Conservation (phyloP, 2,113 vertebrate species). For the Grallaria varia region DNA sequence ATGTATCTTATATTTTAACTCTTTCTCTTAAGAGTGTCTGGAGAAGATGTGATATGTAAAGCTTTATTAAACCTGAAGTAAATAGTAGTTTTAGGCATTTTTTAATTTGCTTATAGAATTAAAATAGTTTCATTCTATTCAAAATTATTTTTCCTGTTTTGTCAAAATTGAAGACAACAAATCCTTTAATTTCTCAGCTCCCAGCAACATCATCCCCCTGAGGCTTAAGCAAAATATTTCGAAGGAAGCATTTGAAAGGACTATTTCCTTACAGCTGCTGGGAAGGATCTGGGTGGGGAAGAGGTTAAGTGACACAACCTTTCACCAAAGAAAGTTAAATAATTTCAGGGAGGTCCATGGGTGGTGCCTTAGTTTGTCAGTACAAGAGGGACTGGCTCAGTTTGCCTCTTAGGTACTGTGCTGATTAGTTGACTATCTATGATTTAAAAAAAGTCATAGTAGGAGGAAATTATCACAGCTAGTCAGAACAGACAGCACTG, state of each 20-base stretch:
- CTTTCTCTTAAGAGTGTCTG: background rate
- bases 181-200: background rate
- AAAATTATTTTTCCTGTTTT: background rate
- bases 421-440: background rate
- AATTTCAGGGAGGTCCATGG: background rate
- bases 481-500: background rate
- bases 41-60: background rate
- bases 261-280: background rate
- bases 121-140: background rate
- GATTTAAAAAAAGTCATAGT: background rate
- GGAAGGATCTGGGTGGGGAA: background rate
- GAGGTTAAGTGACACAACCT: background rate
- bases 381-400: background rate
- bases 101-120: background rate
- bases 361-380: background rate
- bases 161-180: background rate
- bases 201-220: background rate
- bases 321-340: background rate
- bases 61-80: background rate
- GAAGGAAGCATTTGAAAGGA: background rate
- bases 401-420: background rate
- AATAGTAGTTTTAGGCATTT: background rate
- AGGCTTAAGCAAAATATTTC: background rate
- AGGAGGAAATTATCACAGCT: background rate
- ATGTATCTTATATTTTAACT: background rate